These are phyloP conservation scores for Drosophila athabasca DNA, from an alignment of 1,140 invertebrate species.

Conservation along the genomic window DNA sequence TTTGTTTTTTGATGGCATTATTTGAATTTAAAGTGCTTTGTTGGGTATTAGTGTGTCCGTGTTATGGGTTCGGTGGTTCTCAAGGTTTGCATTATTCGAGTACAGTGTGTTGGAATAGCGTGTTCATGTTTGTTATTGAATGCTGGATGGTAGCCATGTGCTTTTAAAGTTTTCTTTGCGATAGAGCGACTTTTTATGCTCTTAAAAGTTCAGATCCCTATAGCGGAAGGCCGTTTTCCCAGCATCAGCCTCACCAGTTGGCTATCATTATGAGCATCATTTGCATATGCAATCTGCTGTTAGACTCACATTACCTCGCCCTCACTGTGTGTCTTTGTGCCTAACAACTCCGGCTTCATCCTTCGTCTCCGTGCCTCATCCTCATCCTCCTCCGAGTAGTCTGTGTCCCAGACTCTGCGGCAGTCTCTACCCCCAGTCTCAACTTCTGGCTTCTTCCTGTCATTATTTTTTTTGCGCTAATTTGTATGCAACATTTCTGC, in stretches of 20 bases:
- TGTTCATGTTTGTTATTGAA: no score
- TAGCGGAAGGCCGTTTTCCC: neutral
- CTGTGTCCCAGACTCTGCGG: neutral
- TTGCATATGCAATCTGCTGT: conserved; percentile 38
- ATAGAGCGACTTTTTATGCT: neutral
- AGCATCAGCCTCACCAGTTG: neutral
- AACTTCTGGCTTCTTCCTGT: neutral
- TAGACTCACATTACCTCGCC: neutral
- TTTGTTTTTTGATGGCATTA: no score
- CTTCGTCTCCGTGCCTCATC: no score
- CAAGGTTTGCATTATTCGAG: no score
- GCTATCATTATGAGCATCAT: neutral
- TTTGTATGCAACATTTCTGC: conserved; percentile 28
- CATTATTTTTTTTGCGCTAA: conserved; percentile 14
- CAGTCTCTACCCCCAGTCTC: neutral
- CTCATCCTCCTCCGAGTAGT: no score
- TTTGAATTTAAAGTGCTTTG: no score
- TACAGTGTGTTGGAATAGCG: no score
- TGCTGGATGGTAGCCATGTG: neutral
- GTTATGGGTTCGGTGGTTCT: no score
- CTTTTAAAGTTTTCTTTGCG: no score
- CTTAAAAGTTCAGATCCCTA: no score
- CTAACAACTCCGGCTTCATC: no score
- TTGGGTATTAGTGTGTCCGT: no score
- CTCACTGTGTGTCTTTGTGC: neutral